Base-by-base conservation (phyloP, 2,888 invertebrate species). In the Lepidocyrtoides sp. region DNA sequence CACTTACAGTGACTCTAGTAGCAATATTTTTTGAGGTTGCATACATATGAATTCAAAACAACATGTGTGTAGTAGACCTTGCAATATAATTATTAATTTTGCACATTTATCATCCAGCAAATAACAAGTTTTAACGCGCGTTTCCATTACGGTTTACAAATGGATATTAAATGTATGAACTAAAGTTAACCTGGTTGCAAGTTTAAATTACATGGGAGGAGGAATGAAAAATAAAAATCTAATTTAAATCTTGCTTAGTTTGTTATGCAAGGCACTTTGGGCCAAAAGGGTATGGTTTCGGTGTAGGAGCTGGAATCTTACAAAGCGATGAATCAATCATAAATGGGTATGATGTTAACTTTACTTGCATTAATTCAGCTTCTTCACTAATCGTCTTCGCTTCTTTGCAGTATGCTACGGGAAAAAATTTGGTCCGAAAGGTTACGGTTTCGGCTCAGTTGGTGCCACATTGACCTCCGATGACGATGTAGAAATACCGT, bases 211-310 rank as follows among this genome's bases (percentile, higher is more conserved):
- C n/a, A n/a, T n/a, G n/a, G n/a, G n/a, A n/a, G n/a, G n/a, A n/a
- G n/a, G n/a, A n/a, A n/a, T n/a, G n/a, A n/a, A n/a, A n/a, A n/a
- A n/a, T n/a, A n/a, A n/a, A n/a, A n/a, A n/a, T n/a, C n/a, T n/a
- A 26, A 95, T 41, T 20, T 91, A 41, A 84, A 84, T 91, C 63
- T 86, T 86, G 60, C 86, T 36, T 96, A 98, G 98, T 98, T 95
- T 99, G 99, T 97, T 99, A 99, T 96, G 98, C 97, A 95, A 98
- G 98, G 97, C 98, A 97, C 96, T 99, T 98, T 96, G 99, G 99
- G 95, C 99, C 99, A 95, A 99, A 98, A 96, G 98, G 98, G 96
- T 99, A 99, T 96, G 99, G 99, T 95, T 99, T 98, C 96, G 99
- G 99, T 95, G 98, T 98, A 96, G 99, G 99, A 95, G 98, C 98